A percentile compares a stretch with the other conserved stretches of the same genome.
Conservation (phyloP, 2,888 invertebrate species). For the Dasysyrphus albostriatus region DNA sequence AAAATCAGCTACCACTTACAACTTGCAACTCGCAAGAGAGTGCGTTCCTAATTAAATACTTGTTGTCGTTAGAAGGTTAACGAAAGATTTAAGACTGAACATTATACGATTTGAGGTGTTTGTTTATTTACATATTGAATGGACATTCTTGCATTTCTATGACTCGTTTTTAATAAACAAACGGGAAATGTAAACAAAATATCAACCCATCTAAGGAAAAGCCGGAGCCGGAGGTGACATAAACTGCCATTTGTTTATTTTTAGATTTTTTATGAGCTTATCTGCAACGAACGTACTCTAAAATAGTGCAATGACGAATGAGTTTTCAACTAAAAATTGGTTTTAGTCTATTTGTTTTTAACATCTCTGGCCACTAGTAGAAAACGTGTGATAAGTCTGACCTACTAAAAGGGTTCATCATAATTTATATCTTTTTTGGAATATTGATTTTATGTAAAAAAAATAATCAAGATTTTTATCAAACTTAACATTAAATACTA, state of each 20-base stretch:
- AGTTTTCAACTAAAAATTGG: no score
- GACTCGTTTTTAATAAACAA: not conserved
- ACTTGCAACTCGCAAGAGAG: not conserved
- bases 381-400: no score
- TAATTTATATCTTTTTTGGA: no score
- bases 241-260: constrained; percentile 4
- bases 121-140: not conserved
- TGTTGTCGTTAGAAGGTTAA: constrained; percentile 44
- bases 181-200: not conserved
- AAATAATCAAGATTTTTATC: no score
- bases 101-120: constrained; percentile 12
- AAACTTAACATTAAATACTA: no score
- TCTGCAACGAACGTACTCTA: no score
- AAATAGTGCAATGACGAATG: no score
- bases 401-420: no score
- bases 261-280: not conserved
- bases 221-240: not conserved
- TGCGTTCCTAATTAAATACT: constrained; percentile 58
- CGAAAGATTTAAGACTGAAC: constrained; percentile 36
- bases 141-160: not conserved
- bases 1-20: constrained; percentile 14
- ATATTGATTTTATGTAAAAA: no score
- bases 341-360: no score
- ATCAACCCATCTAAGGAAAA: not conserved
- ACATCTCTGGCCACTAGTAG: no score